Percentiles rank a stretch among this genome's conserved stretches.
These are phyloP conservation scores for Patella depressa DNA, from an alignment of 2,888 invertebrate genomes.

Conservation along the genomic window DNA sequence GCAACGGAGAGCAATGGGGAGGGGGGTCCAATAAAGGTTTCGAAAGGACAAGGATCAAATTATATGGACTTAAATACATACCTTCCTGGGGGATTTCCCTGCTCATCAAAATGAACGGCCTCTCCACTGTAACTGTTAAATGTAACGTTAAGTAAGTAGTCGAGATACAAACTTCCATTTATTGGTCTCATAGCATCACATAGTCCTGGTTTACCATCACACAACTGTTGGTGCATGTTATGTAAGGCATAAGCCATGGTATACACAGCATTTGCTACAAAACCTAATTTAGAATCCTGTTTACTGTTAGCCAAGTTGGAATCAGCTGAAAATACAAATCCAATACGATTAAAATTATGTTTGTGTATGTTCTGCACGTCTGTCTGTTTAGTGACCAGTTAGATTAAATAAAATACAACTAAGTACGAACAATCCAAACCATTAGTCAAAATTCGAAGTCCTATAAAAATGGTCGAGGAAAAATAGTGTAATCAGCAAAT, in stretches of 20 bases:
- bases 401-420: no score
- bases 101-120: constrained; percentile 80
- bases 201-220: constrained; percentile 73
- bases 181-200: constrained; percentile 81
- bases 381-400: no score
- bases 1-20: no score
- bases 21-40: no score
- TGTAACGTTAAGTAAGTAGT: constrained; percentile 80
- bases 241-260: constrained; percentile 83
- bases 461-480: no score
- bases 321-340: constrained; percentile 72
- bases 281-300: constrained; percentile 84
- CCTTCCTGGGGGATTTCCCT: constrained; percentile 85
- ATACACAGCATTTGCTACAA: constrained; percentile 84
- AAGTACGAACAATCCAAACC: no score
- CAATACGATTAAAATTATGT: no score
- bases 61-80: constrained; percentile 59
- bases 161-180: constrained; percentile 79
- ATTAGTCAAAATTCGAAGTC: no score
- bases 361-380: no score
- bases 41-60: no score
- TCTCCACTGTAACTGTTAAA: constrained; percentile 77
- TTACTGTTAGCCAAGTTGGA: constrained; percentile 72
- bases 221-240: constrained; percentile 79
- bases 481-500: no score